Conservation (phyloP, 2,888 invertebrate species). For the Drosophila dives region DNA sequence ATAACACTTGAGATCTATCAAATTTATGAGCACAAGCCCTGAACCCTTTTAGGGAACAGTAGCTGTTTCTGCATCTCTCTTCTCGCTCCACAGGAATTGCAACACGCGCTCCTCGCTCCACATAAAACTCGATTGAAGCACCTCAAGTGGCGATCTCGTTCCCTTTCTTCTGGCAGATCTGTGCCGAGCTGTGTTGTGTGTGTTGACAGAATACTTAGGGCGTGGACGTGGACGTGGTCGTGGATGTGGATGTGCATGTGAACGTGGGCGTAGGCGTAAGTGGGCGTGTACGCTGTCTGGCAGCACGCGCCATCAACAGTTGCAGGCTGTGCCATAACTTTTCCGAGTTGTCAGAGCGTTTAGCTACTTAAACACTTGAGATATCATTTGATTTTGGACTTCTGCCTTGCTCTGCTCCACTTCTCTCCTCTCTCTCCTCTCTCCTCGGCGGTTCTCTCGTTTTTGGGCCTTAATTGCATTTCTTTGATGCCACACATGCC, state of each 20-base stretch:
- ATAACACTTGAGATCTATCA: constrained; percentile 72
- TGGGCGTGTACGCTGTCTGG: constrained; percentile 33
- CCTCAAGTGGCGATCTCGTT: constrained; percentile 59
- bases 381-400: constrained; percentile 53
- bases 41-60: constrained; percentile 68
- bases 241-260: not conserved
- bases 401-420: not conserved
- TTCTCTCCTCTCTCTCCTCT: not conserved
- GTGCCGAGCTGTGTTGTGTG: constrained; percentile 46
- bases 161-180: constrained; percentile 10
- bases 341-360: constrained; percentile 74
- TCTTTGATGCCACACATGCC: constrained; percentile 76
- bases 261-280: constrained; percentile 12
- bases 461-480: constrained; percentile 73
- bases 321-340: constrained; percentile 74
- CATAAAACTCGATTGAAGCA: constrained; percentile 42
- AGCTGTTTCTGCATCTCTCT: constrained; percentile 1
- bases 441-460: not conserved
- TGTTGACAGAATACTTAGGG: constrained; percentile 81
- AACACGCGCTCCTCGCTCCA: constrained; percentile 39
- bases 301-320: constrained; percentile 71
- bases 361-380: constrained; percentile 80
- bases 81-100: constrained; percentile 43
- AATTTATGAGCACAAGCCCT: constrained; percentile 65
- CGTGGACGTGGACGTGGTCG: not conserved